Percentiles rank a stretch among this genome's conserved stretches.
phyloP scores from a whole-genome alignment of 1,140 invertebrate genomes.

The Hylaeus volcanicus region DNA sequence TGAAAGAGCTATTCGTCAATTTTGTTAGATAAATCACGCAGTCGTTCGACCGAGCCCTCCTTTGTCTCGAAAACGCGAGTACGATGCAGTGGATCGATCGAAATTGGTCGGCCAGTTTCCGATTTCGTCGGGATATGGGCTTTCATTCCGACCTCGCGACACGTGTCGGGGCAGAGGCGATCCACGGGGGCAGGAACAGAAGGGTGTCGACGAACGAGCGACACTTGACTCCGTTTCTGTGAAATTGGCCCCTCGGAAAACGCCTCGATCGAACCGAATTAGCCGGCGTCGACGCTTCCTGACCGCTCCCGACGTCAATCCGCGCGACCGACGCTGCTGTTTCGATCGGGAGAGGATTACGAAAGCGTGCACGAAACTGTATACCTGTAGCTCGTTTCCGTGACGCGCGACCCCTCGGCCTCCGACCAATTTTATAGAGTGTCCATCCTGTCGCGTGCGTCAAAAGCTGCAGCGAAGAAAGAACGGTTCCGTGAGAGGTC shows the following conservation, averaged over 20 bases:
- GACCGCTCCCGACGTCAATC: too few species aligned
- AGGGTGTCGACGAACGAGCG: conserved; percentile 70
- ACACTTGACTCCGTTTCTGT: conserved; percentile 73
- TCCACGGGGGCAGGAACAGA: neutral
- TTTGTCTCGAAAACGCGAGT: too few species aligned
- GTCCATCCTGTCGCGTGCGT: neutral
- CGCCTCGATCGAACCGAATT: conserved; percentile 50
- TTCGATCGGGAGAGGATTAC: too few species aligned
- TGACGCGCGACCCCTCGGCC: neutral
- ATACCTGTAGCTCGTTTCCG: neutral
- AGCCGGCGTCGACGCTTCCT: conserved; percentile 3
- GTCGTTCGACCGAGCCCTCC: too few species aligned
- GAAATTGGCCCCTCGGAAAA: conserved; percentile 53
- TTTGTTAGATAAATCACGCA: too few species aligned
- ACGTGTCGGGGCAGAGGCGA: conserved; percentile 35
- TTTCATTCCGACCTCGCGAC: conserved; percentile 23
- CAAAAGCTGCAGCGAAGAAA: neutral
- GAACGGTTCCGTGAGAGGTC: neutral
- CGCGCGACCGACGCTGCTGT: too few species aligned
- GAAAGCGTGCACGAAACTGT: neutral
- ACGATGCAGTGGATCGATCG: neutral
- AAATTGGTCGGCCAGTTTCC: conserved; percentile 22
- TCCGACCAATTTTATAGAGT: conserved; percentile 11
- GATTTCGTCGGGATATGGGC: conserved; percentile 2
- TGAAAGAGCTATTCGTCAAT: too few species aligned